Conservation (phyloP, 2,113 vertebrate species). For the Numenius arquata region DNA sequence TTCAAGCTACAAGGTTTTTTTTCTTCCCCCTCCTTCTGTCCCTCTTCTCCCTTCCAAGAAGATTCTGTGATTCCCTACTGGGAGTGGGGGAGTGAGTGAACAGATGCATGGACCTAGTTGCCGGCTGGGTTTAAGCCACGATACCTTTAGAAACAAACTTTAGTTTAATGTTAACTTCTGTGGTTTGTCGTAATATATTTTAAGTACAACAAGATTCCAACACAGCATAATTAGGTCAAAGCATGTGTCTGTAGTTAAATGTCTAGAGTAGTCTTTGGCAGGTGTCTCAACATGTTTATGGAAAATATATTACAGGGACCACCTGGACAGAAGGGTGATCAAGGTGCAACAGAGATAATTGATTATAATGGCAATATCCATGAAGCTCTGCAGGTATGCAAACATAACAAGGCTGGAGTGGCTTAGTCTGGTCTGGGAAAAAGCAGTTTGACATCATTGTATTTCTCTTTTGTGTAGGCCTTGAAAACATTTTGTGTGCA, state of each 20-base stretch:
- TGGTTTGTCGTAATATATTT: neutral
- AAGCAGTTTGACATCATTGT: neutral
- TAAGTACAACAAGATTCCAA: neutral
- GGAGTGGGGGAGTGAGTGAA: neutral
- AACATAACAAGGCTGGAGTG: neutral
- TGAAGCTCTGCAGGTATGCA: conserved; percentile 92
- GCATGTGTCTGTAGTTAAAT: neutral
- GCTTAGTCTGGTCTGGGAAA: neutral
- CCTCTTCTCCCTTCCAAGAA: neutral
- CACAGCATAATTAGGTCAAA: neutral
- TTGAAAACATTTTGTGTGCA: neutral
- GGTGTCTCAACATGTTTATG: neutral
- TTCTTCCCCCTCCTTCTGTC: neutral
- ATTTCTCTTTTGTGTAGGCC: neutral
- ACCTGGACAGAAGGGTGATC: conserved; percentile 96
- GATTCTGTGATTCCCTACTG: too few species aligned
- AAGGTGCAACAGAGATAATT: conserved; percentile 95
- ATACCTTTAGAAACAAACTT: neutral
- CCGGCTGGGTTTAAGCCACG: neutral
- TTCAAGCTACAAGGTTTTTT: neutral
- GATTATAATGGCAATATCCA: conserved; percentile 98
- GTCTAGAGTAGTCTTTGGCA: neutral
- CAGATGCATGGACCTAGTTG: neutral
- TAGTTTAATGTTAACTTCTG: neutral
- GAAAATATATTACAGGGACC: conserved; percentile 81